Evolutionary conservation across 2,113 vertebrate genomes (phyloP).

Genomic region (Pheucticus melanocephalus): DNA sequence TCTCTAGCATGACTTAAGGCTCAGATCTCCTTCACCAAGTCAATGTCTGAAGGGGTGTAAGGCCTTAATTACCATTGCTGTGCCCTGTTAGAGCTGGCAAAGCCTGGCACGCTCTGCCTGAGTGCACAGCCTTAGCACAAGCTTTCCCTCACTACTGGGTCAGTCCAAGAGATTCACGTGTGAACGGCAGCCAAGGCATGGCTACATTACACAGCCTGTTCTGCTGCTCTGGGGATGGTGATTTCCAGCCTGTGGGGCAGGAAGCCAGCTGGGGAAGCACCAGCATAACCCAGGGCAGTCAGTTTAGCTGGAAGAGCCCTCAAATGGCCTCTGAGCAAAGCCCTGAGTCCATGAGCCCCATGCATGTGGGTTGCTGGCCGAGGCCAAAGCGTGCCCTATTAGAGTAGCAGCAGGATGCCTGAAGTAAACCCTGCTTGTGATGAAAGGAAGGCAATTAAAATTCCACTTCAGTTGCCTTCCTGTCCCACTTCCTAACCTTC

Average conservation of each 20-base stretch:
- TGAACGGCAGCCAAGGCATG: not conserved
- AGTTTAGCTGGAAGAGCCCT: not conserved
- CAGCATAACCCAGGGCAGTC: not conserved
- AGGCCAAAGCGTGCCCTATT: not conserved
- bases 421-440: slow-evolving; percentile 7
- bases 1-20: not conserved
- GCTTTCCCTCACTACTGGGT: fast-evolving
- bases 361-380: not conserved
- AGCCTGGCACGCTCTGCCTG: fast-evolving
- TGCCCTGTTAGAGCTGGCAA: fast-evolving
- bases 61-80: not conserved
- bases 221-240: not conserved
- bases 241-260: not conserved
- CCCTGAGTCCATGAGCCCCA: not conserved
- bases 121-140: not conserved
- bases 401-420: slow-evolving; percentile 36
- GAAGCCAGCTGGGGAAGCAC: not conserved
- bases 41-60: not conserved
- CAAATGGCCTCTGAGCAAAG: not conserved
- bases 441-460: slow-evolving; percentile 66
- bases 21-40: not conserved
- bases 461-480: slow-evolving; percentile 47
- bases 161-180: not conserved
- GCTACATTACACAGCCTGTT: not conserved
- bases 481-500: slow-evolving; percentile 36